phyloP scores from a whole-genome alignment of 2,797 vertebrate genomes.

The Gambusia yucatana region DNA sequence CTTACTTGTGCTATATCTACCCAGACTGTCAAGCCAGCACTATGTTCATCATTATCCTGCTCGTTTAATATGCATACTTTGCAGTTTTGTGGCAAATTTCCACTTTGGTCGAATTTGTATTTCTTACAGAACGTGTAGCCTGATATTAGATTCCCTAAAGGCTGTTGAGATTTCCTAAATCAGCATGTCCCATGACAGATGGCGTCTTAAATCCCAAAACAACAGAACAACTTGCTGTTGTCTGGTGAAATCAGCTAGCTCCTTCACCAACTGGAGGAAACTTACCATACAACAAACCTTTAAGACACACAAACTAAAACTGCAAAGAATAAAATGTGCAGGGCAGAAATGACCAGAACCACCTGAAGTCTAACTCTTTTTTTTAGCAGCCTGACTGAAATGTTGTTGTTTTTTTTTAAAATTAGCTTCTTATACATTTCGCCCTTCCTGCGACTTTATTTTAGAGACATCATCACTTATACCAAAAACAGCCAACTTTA shows the following conservation, averaged over 20 bases:
- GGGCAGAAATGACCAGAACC: not conserved
- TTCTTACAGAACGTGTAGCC: not conserved
- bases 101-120: not conserved
- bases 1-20: not conserved
- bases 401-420: not conserved
- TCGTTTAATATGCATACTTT: not conserved
- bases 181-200: not conserved
- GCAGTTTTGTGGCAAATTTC: not conserved
- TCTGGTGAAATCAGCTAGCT: not conserved
- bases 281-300: not conserved
- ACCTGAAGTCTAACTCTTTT: not conserved
- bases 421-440: not conserved
- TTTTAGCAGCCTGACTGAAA: not conserved
- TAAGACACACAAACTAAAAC: not conserved
- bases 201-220: not conserved
- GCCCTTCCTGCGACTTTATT: not conserved
- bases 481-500: not conserved
- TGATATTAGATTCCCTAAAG: not conserved
- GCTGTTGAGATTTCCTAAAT: not conserved
- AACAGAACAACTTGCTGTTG: not conserved
- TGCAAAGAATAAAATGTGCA: not conserved
- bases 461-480: not conserved
- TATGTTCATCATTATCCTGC: not conserved
- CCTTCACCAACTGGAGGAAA: not conserved
- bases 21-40: not conserved